Conservation (phyloP, 2,888 invertebrate species). For the Masnerella sp. region DNA sequence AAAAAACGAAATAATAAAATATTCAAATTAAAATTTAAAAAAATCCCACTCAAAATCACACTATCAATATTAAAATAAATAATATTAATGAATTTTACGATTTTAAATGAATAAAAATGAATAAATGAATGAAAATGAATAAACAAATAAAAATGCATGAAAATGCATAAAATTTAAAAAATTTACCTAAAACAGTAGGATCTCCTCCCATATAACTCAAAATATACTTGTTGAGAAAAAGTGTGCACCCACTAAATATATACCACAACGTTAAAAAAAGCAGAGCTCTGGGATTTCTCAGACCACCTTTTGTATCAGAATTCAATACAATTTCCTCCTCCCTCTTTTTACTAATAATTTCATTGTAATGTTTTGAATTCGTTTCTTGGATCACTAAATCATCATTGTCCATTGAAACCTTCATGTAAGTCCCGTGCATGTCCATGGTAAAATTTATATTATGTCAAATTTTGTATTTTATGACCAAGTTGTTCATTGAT, state of each 20-base stretch:
- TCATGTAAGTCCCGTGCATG: constrained; percentile 70
- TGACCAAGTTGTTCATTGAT: background rate
- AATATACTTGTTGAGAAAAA: constrained; percentile 88
- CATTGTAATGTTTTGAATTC: constrained; percentile 65
- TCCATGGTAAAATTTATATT: constrained; percentile 66
- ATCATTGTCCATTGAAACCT: constrained; percentile 66
- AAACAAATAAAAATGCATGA: background rate
- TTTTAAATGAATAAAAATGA: no score
- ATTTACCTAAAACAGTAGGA: constrained; percentile 85
- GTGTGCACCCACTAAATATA: constrained; percentile 86
- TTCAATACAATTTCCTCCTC: constrained; percentile 69
- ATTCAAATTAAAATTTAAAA: no score
- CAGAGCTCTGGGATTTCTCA: constrained; percentile 81
- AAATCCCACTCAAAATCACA: no score
- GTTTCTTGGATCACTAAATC: constrained; percentile 66
- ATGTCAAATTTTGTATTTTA: constrained; percentile 6
- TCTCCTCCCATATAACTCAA: constrained; percentile 85
- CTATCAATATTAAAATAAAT: no score
- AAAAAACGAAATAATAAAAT: constrained; percentile 10
- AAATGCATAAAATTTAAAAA: no score
- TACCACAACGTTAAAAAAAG: constrained; percentile 85
- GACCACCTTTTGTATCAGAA: constrained; percentile 77
- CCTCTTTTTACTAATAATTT: constrained; percentile 62
- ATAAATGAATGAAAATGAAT: no score
- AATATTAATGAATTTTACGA: no score